Base-by-base conservation (phyloP, 2,113 vertebrate species). In the Eclectus roratus region DNA sequence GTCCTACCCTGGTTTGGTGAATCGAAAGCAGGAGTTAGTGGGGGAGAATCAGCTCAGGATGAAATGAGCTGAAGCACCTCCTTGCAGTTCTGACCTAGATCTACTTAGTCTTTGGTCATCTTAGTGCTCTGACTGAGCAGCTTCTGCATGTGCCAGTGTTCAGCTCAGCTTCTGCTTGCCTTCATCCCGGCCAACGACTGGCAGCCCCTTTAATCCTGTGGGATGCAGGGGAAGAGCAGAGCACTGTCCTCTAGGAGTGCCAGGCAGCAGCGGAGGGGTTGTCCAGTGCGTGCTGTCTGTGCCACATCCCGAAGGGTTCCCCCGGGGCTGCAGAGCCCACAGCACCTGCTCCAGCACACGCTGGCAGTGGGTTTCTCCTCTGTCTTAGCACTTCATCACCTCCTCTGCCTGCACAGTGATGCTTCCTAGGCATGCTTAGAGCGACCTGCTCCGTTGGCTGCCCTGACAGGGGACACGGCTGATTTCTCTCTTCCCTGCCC, bases 131-230 rank as follows among this genome's bases (percentile, higher is more conserved):
- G 53, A 7, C 44, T 4, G 5, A 88, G 64, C 19, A 1, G 49
- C 58, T 77, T 58, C 55, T 29, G 68, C 15, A 1, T 3, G 2
- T 44, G 29, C 29, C 24, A 5, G 20, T 1, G 33, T 18, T 68
- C 31, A 24, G 31, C 69, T 31, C 65, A 6, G 27, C 31, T 43
- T 58, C 71, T 73, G 25, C 33, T 37, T 5, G 0, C 61, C 24
- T 60, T 74, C 29, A 2, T 46, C 53, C 27, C 0, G 0, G 31
- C 52, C 27, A 4, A 3, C 20, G 29, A 6, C 47, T 5, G 19
- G 28, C n/a, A 47, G 29, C 43, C 29, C 25, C 47, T 84, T 43
- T 29, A 5, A 9, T 56, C 49, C 77, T 46, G 35, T 20, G 7
- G 56, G 71, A 28, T 35, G 52, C 78, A 28, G 35, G 53, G 24